Evolutionary conservation across 2,888 invertebrate genomes (phyloP).

Genomic region (Drosophila meridiana): DNA sequence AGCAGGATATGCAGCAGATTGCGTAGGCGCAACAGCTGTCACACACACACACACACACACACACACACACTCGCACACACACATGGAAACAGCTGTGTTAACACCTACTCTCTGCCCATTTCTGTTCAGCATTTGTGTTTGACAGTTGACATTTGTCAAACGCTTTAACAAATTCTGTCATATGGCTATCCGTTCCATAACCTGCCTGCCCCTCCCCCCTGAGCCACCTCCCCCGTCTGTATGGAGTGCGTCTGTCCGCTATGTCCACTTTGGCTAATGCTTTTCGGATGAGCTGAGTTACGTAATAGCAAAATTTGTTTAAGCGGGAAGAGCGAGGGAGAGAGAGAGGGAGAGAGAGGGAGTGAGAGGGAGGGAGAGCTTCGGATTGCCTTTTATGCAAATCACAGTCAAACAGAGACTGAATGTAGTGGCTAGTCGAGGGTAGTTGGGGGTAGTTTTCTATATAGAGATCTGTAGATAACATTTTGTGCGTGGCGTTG

Average conservation of each 20-base stretch:
- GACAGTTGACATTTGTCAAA: constrained; percentile 81
- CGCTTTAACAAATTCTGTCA: constrained; percentile 78
- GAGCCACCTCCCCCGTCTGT: not conserved
- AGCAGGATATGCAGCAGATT: constrained; percentile 42
- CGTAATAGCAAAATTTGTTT: constrained; percentile 36
- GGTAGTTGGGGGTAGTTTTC: not conserved
- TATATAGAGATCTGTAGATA: constrained; percentile 43
- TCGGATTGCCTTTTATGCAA: constrained; percentile 65
- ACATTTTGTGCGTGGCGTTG: constrained; percentile 66
- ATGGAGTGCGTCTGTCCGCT: not conserved
- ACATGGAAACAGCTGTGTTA: constrained; percentile 26
- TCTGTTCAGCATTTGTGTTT: constrained; percentile 66
- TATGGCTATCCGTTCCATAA: constrained; percentile 44
- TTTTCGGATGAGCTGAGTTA: constrained; percentile 57
- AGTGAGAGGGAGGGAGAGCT: not conserved
- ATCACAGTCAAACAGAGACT: constrained; percentile 50
- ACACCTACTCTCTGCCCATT: constrained; percentile 52
- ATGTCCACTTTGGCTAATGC: constrained; percentile 49
- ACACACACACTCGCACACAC: not conserved
- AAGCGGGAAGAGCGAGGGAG: not conserved
- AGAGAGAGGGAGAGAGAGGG: not conserved
- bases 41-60: constrained; percentile 23
- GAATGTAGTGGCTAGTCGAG: not conserved
- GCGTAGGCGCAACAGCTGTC: constrained; percentile 67
- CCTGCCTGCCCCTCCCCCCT: not conserved